Evolutionary conservation across 1,140 invertebrate genomes (phyloP).

Genomic region (Drosophila parabipectinata): DNA sequence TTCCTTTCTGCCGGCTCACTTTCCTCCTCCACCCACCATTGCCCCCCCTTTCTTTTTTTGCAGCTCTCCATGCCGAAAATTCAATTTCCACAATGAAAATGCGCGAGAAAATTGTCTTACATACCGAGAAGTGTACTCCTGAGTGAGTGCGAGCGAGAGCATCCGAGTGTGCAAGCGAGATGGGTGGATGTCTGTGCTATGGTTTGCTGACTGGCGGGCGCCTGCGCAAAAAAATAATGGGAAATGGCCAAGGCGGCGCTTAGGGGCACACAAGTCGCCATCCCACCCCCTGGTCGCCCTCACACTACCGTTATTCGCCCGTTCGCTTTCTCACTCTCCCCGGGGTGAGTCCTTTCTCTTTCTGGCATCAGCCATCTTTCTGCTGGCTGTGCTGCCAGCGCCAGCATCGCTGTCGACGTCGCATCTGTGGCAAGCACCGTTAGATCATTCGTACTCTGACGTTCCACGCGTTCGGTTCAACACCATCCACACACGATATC

Average conservation of each 20-base stretch:
- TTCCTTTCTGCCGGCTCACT: background rate
- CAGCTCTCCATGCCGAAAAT: constrained; percentile 75
- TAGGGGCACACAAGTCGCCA: constrained; percentile 42
- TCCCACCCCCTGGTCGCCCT: background rate
- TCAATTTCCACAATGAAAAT: constrained; percentile 83
- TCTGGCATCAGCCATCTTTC: constrained; percentile 45
- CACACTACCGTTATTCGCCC: background rate
- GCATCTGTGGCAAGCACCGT: constrained; percentile 53
- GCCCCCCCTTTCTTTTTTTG: constrained; percentile 42
- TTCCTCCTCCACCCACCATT: constrained; percentile 2
- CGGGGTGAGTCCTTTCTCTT: constrained; percentile 41
- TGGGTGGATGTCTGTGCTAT: constrained; percentile 39
- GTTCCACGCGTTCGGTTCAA: constrained; percentile 73
- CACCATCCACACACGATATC: constrained; percentile 7
- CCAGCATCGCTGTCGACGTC: constrained; percentile 48
- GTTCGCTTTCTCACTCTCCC: background rate
- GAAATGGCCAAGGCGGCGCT: constrained; percentile 79
- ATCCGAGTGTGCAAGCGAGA: constrained; percentile 15
- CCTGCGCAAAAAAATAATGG: constrained; percentile 74
- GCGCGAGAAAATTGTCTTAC: constrained; percentile 81
- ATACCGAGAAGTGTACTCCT: constrained; percentile 16
- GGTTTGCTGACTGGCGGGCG: constrained; percentile 64
- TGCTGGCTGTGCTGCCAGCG: constrained; percentile 13
- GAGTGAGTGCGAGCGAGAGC: constrained; percentile 19
- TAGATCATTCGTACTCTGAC: constrained; percentile 76